phyloP scores from a whole-genome alignment of 2,113 vertebrate genomes.

The Hippocampus mohnikei region DNA sequence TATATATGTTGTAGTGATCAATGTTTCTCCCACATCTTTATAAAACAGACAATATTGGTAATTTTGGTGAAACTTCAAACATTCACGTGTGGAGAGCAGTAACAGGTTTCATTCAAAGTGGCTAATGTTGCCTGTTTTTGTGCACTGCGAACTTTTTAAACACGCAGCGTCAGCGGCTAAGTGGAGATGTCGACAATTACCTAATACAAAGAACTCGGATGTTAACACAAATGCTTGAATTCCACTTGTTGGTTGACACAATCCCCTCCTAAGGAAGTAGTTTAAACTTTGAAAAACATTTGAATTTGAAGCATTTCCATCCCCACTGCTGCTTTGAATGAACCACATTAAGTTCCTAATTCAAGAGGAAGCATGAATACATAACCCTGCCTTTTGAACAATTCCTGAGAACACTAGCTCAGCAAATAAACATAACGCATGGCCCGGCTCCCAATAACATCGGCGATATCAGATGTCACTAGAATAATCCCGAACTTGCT shows the following conservation, averaged over 20 bases:
- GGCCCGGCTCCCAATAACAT: not conserved
- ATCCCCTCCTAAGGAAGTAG: not conserved
- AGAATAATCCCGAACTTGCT: not conserved
- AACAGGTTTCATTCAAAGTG: too few relatives aligned
- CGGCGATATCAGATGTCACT: not conserved
- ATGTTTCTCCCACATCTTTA: not conserved
- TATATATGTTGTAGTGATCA: too few relatives aligned
- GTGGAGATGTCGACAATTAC: too few relatives aligned
- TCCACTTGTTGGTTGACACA: not conserved
- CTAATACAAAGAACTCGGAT: too few relatives aligned
- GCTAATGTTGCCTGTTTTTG: too few relatives aligned
- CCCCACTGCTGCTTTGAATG: not conserved
- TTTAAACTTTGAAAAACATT: not conserved
- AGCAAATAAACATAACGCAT: not conserved
- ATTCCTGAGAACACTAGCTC: not conserved
- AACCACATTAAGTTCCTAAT: not conserved
- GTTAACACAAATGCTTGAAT: not conserved
- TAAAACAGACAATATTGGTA: not conserved
- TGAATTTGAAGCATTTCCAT: not conserved
- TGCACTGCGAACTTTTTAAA: too few relatives aligned
- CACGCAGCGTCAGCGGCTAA: too few relatives aligned
- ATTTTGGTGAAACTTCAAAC: too few relatives aligned
- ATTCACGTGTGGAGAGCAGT: not conserved
- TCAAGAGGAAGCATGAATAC: not conserved
- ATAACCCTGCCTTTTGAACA: not conserved